Evolutionary conservation across 1,140 invertebrate species (phyloP), one percentile per base, ranked within the genome.

Genomic region (Eulimnadia texana): DNA sequence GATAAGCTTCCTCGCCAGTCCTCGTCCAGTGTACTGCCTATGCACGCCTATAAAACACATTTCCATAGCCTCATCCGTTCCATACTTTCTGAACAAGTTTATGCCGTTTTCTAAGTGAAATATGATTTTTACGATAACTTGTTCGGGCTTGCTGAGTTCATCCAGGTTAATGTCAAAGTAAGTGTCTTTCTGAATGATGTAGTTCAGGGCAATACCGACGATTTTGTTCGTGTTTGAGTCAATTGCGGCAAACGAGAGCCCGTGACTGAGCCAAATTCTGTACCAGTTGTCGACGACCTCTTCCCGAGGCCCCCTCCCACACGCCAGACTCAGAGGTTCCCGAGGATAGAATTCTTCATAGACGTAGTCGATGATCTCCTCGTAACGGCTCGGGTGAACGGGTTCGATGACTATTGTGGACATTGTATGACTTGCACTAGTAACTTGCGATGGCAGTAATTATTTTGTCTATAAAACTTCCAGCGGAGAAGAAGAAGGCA

Each of bases 41-140:
- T 33, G 33, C 2, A 61, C 60, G 51, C 60, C 49, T 16, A 61
- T 25, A 51, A 61, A 61, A 19, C 51, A 50, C 25, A 61, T n/a
- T 42, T 61, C 49, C 51, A 61, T 54, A n/a, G 29, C 60, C 13
- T 28, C 2, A 22, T 61, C 60, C 10, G 33, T 51, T 10, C 42
- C 10, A 20, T 52, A 23, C 33, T 54, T 16, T 19, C 29, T 23
- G 51, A 61, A 61, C n/a, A 61, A 9, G n/a, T 61, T 28, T 11
- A 53, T 33, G 6, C 60, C 60, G 11, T 16, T 47, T 61, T 61
- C 60, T 20, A 61, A 42, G 11, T 54, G 20, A 23, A 27, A 19
- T 3, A 61, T 50, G 20, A 61, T 53, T 20, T 33, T 54, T 11
- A 50, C 22, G 16, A 61, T 52, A 16, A n/a, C 29, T 2, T n/a